Percentiles rank a stretch among this genome's conserved stretches.
Evolutionary conservation across 2,888 invertebrate genomes (phyloP).

Genomic region (Cheilosia impressa): DNA sequence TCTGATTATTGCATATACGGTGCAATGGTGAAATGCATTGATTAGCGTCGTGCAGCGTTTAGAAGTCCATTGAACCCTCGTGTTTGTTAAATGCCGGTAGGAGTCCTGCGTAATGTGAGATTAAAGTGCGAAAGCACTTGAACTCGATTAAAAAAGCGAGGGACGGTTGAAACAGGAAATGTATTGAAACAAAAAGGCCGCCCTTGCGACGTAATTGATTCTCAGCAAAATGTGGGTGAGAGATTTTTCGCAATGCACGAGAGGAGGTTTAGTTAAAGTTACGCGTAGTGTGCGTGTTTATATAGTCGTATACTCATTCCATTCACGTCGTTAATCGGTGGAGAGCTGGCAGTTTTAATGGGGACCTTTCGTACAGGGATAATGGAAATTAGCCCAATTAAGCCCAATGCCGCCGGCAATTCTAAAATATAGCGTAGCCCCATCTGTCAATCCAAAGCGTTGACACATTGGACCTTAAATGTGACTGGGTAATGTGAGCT

Average conservation of each 20-base stretch:
- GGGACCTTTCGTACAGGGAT: neutral
- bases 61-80: conserved; percentile 37
- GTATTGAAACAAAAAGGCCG: conserved; percentile 1
- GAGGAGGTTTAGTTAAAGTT: neutral
- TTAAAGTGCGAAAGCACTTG: conserved; percentile 30
- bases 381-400: conserved; percentile 50
- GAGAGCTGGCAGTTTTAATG: too few relatives aligned
- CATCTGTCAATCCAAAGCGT: neutral
- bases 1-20: conserved; percentile 13
- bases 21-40: conserved; percentile 24
- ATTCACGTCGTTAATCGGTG: neutral
- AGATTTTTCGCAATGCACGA: neutral
- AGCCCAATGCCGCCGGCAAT: neutral
- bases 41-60: conserved; percentile 38
- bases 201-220: conserved; percentile 26
- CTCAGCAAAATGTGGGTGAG: conserved; percentile 5
- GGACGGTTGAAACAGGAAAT: neutral
- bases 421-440: neutral
- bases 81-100: conserved; percentile 15
- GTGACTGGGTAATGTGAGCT: neutral
- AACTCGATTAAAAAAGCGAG: conserved; percentile 4
- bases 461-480: neutral
- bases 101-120: conserved; percentile 21
- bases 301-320: too few relatives aligned
- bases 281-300: neutral